Evolutionary conservation across 2,113 vertebrate genomes (phyloP).

Genomic region (Cyprinus carpio): DNA sequence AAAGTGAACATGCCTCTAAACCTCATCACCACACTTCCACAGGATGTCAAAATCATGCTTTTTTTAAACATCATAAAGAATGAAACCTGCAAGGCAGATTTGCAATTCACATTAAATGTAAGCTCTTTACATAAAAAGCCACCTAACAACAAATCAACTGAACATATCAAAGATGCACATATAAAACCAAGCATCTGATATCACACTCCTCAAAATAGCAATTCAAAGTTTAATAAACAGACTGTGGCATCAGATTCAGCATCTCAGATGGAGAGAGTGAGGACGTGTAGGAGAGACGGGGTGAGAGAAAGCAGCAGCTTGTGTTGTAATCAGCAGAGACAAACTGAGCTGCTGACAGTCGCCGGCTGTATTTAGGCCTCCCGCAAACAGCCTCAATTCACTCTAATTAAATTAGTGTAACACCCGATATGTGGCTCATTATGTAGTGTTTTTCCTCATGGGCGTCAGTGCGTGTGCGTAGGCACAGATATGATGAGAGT

Average conservation of each 20-base stretch:
- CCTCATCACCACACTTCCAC: not conserved
- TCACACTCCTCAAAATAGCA: slow-evolving; percentile 6
- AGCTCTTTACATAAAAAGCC: not conserved
- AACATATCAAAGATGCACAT: not conserved
- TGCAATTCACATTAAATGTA: not conserved
- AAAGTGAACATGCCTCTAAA: not conserved
- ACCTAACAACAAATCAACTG: not conserved
- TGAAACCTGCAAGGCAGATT: not conserved
- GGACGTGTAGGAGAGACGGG: not conserved
- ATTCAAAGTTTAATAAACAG: slow-evolving; percentile 22
- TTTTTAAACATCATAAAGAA: not conserved
- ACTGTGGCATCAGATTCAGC: not conserved
- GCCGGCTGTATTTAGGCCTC: slow-evolving; percentile 40
- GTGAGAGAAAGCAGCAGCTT: not conserved
- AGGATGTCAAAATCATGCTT: not conserved
- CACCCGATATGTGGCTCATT: slow-evolving; percentile 33
- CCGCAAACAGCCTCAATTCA: slow-evolving; percentile 19
- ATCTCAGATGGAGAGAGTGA: not conserved
- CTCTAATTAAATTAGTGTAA: slow-evolving; percentile 49
- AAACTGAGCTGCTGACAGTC: slow-evolving; percentile 30
- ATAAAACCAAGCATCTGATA: not conserved
- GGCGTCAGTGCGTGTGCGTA: slow-evolving; percentile 23
- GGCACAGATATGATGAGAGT: not conserved
- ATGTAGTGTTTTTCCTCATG: slow-evolving; percentile 44
- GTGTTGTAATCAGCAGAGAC: slow-evolving; percentile 20